Base-by-base conservation (phyloP, 2,888 invertebrate genomes). In the Acrobasis consociella region DNA sequence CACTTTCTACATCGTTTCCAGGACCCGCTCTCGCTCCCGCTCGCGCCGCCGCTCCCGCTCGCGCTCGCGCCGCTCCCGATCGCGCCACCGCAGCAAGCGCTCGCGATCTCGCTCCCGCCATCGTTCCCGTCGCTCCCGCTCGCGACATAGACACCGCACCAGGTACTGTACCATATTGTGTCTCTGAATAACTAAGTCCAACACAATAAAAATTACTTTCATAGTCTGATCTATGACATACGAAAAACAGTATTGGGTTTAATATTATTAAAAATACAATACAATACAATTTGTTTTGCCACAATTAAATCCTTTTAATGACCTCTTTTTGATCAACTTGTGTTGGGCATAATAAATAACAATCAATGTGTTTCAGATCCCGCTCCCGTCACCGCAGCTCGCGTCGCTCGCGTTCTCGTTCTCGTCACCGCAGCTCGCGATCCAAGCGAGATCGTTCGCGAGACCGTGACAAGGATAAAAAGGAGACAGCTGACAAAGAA, bases 31-130 rank as follows among this genome's bases (percentile, higher is more conserved):
- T 2, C 86, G 93, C 8, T 93, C 93, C 9, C 93, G 84, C 56
- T 94, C 87, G 1, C 87, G 94, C 0, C 89, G 93, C 9, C 87
- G 94, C 15, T 94, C 95, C 0, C 93, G 95, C 1, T 96, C 96
- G 0, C 93, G 96, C 7, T 95, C 96, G 0, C 92, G 94, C 0
- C 90, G 94, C 22, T 94, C 94, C 1, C 91, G 94, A 55, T 95
- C 95, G 0, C 88, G 93, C 1, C 93, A 93, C 70, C 93, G 83
- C 84, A 88, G 83, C 75, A 91, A 93, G 70, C 89, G 94, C 11
- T 94, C 94, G 0, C 90, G 94, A 1, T 91, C 91, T 1, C 91
- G 94, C 52, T 93, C 94, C 16, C 85, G 94, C 0, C 94, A 94
- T 53, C 93, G 95, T 67, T 94, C 95, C 1, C 93, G 95, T 8